Percentiles rank a stretch among this genome's conserved stretches.
phyloP scores from a whole-genome alignment of 2,888 invertebrate species.

The Synanthedon andrenaeformis region DNA sequence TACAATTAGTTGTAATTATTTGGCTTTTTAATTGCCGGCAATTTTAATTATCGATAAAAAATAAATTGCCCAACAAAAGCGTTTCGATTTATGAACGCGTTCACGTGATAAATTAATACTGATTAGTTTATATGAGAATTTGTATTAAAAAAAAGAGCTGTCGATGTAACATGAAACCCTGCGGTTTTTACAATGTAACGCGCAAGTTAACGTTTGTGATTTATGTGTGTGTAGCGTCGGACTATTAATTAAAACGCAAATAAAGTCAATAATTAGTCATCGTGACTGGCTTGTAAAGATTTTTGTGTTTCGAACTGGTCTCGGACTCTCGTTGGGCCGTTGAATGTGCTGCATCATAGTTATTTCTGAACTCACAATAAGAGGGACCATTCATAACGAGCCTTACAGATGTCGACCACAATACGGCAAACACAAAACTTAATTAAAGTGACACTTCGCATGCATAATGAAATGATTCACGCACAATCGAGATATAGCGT shows the following conservation, averaged over 20 bases:
- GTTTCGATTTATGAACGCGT: conserved; percentile 29
- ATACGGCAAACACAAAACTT: conserved; percentile 57
- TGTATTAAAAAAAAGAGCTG: background rate
- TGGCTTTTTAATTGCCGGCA: conserved; percentile 50
- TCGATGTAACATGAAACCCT: background rate
- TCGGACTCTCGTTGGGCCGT: background rate
- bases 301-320: conserved; percentile 4
- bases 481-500: conserved; percentile 26
- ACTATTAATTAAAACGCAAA: background rate
- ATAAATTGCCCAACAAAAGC: conserved; percentile 23
- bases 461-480: conserved; percentile 63
- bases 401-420: conserved; percentile 49
- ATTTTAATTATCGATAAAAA: conserved; percentile 62
- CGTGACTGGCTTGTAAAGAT: conserved; percentile 2
- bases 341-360: conserved; percentile 34
- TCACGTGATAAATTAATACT: conserved; percentile 22
- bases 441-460: conserved; percentile 61
- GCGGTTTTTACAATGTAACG: background rate
- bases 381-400: conserved; percentile 37
- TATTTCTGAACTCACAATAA: conserved; percentile 43
- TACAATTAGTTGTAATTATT: conserved; percentile 62
- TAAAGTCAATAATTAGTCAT: conserved; percentile 13
- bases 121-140: conserved; percentile 19
- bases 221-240: conserved; percentile 2
- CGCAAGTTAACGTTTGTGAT: conserved; percentile 5